phyloP scores from a whole-genome alignment of 2,888 invertebrate genomes.

The Charanyca ferruginea region DNA sequence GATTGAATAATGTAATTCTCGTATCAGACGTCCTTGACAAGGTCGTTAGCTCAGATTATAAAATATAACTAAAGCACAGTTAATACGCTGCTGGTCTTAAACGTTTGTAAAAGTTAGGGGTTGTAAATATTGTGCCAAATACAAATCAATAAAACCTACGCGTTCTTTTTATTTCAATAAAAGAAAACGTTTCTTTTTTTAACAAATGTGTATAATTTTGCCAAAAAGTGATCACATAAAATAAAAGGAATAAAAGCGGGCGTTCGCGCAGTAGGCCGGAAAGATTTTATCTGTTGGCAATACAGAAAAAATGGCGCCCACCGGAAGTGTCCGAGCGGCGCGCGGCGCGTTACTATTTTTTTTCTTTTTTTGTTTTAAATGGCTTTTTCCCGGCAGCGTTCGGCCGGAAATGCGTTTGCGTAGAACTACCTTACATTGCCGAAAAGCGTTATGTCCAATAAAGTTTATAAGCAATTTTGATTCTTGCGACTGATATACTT shows the following conservation, averaged over 20 bases:
- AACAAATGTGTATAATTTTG: constrained; percentile 77
- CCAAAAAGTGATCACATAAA: constrained; percentile 84
- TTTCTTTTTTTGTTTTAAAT: constrained; percentile 90
- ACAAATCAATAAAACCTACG: constrained; percentile 14
- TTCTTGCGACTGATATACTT: constrained; percentile 73
- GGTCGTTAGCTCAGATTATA: background rate
- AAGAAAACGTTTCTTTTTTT: constrained; percentile 50
- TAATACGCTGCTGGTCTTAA: background rate
- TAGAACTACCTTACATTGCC: constrained; percentile 84
- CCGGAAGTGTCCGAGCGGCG: constrained; percentile 91
- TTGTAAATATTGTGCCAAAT: background rate
- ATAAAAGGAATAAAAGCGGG: constrained; percentile 86
- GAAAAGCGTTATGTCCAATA: constrained; percentile 80
- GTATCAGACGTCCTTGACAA: background rate
- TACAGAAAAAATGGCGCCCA: constrained; percentile 91
- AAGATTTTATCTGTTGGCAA: constrained; percentile 91
- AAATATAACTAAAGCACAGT: too few species aligned
- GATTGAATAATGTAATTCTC: background rate
- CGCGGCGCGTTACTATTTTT: constrained; percentile 89
- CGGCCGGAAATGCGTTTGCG: constrained; percentile 91
- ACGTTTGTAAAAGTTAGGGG: background rate
- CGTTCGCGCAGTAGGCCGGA: constrained; percentile 90
- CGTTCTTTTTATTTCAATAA: constrained; percentile 35
- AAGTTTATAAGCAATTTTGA: constrained; percentile 80
- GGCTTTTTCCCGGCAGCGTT: constrained; percentile 91